Evolutionary conservation across 1,140 invertebrate genomes (phyloP).

Genomic region (Diorhabda carinulata): DNA sequence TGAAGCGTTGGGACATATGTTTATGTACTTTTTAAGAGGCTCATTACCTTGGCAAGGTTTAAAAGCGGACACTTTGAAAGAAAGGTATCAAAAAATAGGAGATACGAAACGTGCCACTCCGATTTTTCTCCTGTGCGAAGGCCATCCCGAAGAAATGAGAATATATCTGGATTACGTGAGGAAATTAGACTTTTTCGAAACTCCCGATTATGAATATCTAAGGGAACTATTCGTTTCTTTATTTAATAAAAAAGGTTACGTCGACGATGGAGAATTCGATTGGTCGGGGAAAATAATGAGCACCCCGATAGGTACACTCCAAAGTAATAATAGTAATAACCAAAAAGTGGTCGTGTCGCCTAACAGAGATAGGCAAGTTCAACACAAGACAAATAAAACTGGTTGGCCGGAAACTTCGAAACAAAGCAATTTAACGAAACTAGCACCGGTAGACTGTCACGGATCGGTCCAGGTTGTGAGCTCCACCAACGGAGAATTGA

Average conservation of each 20-base stretch:
- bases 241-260: constrained; percentile 88
- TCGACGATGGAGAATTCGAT: constrained; percentile 95
- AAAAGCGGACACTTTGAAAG: constrained; percentile 98
- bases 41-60: constrained; percentile 99
- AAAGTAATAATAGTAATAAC: constrained; percentile 5
- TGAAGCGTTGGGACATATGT: constrained; percentile 99
- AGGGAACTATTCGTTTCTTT: constrained; percentile 92
- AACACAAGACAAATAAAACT: constrained; percentile 35
- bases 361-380: constrained; percentile 1
- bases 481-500: constrained; percentile 93
- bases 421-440: constrained; percentile 63
- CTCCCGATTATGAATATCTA: constrained; percentile 98
- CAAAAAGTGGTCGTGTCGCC: neutral
- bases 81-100: constrained; percentile 99
- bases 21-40: constrained; percentile 99
- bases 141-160: constrained; percentile 95
- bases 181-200: constrained; percentile 98
- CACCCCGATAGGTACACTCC: constrained; percentile 8
- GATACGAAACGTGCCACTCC: constrained; percentile 98
- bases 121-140: constrained; percentile 96
- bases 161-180: constrained; percentile 97
- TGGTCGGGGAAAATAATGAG: constrained; percentile 94
- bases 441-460: constrained; percentile 89
- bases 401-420: constrained; percentile 56
- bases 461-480: constrained; percentile 87